phyloP scores from a whole-genome alignment of 37 sponge, comb jelly and placozoan genomes.

The Chondrosia reniformis region DNA sequence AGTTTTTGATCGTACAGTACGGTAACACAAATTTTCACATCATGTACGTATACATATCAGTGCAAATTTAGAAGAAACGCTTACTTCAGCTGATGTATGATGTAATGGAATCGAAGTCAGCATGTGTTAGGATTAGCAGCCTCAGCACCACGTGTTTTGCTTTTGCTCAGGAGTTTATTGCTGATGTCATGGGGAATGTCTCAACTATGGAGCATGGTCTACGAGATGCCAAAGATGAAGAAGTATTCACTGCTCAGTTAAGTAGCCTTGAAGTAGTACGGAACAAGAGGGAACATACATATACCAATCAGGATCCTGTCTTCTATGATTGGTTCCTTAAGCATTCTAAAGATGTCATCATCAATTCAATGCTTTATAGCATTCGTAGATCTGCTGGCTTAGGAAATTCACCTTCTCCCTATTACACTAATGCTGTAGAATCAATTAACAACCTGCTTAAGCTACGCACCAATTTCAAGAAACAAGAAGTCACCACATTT shows the following conservation, averaged over 20 bases:
- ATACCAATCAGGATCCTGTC: background rate
- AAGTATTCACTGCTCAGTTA: background rate
- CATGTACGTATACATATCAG: no score
- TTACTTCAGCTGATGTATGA: no score
- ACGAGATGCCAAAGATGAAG: background rate
- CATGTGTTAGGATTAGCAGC: no score
- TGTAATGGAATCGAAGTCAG: no score
- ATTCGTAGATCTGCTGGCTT: background rate
- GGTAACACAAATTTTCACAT: no score
- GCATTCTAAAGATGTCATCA: background rate
- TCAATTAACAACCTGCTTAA: background rate
- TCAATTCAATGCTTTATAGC: background rate
- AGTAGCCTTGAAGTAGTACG: background rate
- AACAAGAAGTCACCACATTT: background rate
- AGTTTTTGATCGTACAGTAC: no score
- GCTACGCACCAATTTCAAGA: background rate
- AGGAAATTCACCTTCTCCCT: background rate
- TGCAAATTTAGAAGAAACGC: no score
- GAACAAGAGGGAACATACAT: background rate
- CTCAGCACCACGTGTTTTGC: no score
- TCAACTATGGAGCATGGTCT: background rate
- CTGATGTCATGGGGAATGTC: background rate
- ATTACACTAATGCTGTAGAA: conserved; percentile 3
- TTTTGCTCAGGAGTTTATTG: conserved; percentile 25
- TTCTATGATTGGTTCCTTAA: background rate